Base-by-base conservation (phyloP, 2,113 vertebrate species). In the Romanogobio albipinnatus region DNA sequence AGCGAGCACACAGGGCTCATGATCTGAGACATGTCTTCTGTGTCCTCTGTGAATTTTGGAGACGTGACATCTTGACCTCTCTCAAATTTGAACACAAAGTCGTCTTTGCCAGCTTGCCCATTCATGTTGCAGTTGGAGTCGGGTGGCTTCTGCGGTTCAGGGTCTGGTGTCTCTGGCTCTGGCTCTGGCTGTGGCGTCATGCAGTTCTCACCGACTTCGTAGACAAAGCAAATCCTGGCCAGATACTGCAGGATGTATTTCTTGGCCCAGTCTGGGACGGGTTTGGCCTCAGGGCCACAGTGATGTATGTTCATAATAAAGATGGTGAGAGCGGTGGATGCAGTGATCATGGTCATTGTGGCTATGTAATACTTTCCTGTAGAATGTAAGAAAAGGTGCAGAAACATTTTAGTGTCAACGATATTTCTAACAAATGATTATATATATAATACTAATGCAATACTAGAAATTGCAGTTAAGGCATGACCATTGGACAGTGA, bases 291-390 rank as follows among this genome's bases (percentile, higher is more conserved):
- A 0, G 96, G 96, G 1, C 97, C 96, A 1, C 97, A 97, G 91
- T 97, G 95, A 88, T 98, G 96, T 80, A 97, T 88, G 78, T 96
- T 97, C 96, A 97, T 97, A 89, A 97, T 95, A 88, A 98, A 96
- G 90, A 98, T 97, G 84, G 97, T 98, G 81, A 97, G 86, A 0
- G 96, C 95, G 0, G 96, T 98, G 71, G 97, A 98, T 87, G 96
- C 95, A 0, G 97, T 97, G 89, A 97, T 95, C 96, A 98, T 96
- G 56, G 97, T 96, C 97, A 98, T 98, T 3, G 96, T 98, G 83
- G 96, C 96, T 8, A 98, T 97, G 92, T 97, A 98, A 89, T 98
- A 98, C 78, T 97, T 98, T 58, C 97, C 97, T 98, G 91, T 0
- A 76, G 82, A 86, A 39, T 0, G 19, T 66, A 56, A 62, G 86